Base-by-base conservation (phyloP, 1,140 invertebrate genomes). In the Protaetia brevitarsis region DNA sequence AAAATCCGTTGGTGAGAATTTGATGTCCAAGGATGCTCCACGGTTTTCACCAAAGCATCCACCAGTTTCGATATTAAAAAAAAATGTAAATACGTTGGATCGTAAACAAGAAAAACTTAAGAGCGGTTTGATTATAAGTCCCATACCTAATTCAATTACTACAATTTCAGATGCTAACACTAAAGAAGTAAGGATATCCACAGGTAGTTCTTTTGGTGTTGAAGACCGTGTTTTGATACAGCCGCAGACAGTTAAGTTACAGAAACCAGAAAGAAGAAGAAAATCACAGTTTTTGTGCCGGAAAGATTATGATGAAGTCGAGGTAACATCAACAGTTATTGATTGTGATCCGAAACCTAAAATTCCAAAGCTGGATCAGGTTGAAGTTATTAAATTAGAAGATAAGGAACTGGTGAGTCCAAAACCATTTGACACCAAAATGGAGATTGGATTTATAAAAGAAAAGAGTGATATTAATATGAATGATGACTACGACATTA, bases 401-500 rank as follows among this genome's bases (percentile, higher is more conserved):
- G 62, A 57, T 70, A 68, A 79, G 76, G 64, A 66, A 45, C 3
- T 70, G 77, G 61, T 21, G 63, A 64, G 74, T 76, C 41, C 41
- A 10, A 45, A 45, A 45, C 41, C 4, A 11, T 37, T 37, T 45
- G 4, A 10, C 41, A 13, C 7, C 41, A 37, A 58, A 63, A n/a
- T 23, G 21, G 75, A 81, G 69, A 73, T 74, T n/a, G 74, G 79
- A 34, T 71, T 81, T 4, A 67, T 73, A 6, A 78, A 80, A 65
- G 78, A 80, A 36, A 71, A 76, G 28, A 69, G 69, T 13, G 72
- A 79, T 65, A 70, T 78, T 36, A 79, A 72, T 45, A 65, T 65
- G 57, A 79, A 81, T 64, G 72, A 78, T 61, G 56, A 4, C 63
- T 77, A 79, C 59, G 83, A 86, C 76, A 78, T 81, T 27, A 66